Evolutionary conservation across 2,888 invertebrate species (phyloP), one percentile per base, ranked within the genome.

Genomic region (Himalopsyche japonica): DNA sequence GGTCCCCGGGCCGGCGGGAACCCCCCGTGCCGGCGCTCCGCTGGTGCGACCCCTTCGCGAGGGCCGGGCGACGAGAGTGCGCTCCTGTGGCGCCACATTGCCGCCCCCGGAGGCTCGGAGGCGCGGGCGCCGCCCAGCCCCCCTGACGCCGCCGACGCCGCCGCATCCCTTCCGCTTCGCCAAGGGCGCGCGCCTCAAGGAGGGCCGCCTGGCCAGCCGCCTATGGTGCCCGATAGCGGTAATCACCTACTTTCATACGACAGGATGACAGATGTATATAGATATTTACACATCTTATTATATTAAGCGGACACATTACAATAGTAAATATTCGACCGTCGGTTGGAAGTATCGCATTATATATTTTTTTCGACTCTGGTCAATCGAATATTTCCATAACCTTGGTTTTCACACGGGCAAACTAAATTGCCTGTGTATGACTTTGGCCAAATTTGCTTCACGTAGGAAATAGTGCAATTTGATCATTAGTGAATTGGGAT

Each of bases 151-250:
- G 81, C 79, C 78, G 81, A 81, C 84, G 86, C 85, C 70, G 57
- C 81, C 70, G 70, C 70, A 70, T 43, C 82, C 82, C 76, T 76
- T 82, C 43, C 76, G 81, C 70, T 81, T 78, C 84, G 85, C 85
- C 87, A 84, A 85, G 85, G 86, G 87, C 85, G 87, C 86, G 83
- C 87, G 86, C 79, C 86, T 85, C 83, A 85, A 86, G 85, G 84
- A 70, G 78, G 82, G 79, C 86, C 83, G 79, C 82, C 79, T 70
- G 76, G 80, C 48, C 76, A 27, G 57, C 64, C 32, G 79, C 78
- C 57, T 64, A 79, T 82, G 77, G 48, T 49, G 64, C 30, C 64
- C 82, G 82, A 49, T 57, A 49, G 34, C 77, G 77, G 76, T 70
- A 70, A 70, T 70, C 70, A 30, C 12, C 70, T 20, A 27, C 70